Percentiles rank a stretch among this genome's conserved stretches.
Conservation (phyloP, 1,140 invertebrate species). For the Brachionus asplanchnoidis region DNA sequence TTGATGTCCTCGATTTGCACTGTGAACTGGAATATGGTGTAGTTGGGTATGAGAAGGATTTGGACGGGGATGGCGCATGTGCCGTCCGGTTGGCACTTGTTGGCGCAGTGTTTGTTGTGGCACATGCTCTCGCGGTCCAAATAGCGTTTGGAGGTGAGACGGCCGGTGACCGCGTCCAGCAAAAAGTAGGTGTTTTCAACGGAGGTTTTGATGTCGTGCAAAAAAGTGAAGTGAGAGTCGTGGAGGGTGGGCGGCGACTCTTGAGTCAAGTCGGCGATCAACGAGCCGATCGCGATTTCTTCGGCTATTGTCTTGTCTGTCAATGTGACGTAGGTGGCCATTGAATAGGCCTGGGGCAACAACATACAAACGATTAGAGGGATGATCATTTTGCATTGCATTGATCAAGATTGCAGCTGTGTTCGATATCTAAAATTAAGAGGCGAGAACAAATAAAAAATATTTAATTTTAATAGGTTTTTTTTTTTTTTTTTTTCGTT, state of each 20-base stretch:
- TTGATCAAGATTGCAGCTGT: background rate
- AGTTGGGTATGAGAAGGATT: background rate
- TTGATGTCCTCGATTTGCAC: slow-evolving; percentile 35
- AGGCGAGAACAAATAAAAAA: background rate
- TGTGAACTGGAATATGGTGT: background rate
- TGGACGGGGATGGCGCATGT: background rate
- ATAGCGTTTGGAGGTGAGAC: background rate
- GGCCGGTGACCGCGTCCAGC: slow-evolving; percentile 30
- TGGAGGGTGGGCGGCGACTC: background rate
- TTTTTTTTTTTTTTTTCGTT: background rate
- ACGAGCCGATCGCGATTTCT: slow-evolving; percentile 11
- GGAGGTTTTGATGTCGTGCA: slow-evolving; percentile 22
- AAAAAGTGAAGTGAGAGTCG: background rate
- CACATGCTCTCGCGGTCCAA: slow-evolving; percentile 38
- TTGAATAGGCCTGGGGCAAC: background rate
- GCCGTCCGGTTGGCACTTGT: background rate
- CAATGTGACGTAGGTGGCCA: background rate
- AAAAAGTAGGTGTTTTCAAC: slow-evolving; percentile 11
- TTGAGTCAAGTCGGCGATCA: background rate
- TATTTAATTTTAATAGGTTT: slow-evolving; percentile 15
- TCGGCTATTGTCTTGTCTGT: background rate
- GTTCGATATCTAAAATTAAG: background rate
- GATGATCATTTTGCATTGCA: background rate
- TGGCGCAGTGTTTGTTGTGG: slow-evolving; percentile 7
- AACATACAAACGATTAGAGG: background rate